Conservation (phyloP, 2,797 vertebrate species). For the Tiaroga cobitis region DNA sequence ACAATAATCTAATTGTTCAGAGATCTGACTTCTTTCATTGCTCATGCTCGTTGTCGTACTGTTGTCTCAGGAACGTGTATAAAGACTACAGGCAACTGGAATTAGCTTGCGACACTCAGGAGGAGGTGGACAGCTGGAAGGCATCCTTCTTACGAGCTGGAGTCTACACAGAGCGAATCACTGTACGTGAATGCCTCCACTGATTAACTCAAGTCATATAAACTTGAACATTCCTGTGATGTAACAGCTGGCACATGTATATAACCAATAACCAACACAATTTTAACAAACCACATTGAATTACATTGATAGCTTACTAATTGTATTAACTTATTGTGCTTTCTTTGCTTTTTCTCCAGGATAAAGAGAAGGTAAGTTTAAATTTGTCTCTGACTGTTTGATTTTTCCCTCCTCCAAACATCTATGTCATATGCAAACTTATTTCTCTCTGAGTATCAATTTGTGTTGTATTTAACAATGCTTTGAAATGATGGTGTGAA, state of each 20-base stretch:
- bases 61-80: conserved; percentile 88
- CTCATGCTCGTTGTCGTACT: background rate
- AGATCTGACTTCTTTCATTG: background rate
- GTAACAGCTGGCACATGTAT: background rate
- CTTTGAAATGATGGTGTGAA: background rate
- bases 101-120: conserved; percentile 92
- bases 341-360: conserved; percentile 66
- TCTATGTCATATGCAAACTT: background rate
- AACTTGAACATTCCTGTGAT: background rate
- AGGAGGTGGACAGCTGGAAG: conserved; percentile 97
- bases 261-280: background rate
- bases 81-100: conserved; percentile 96
- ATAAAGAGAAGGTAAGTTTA: conserved; percentile 75
- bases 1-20: no score
- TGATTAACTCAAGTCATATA: conserved; percentile 12
- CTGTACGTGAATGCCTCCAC: conserved; percentile 72
- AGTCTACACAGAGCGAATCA: conserved; percentile 91
- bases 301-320: background rate
- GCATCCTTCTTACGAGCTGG: conserved; percentile 94
- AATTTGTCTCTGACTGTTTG: background rate
- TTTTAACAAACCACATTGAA: background rate
- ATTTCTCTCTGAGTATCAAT: background rate
- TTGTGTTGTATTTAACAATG: background rate
- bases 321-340: conserved; percentile 45
- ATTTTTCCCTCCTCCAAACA: background rate